phyloP scores from a whole-genome alignment of 2,113 vertebrate species.

The Aptenodytes forsteri region DNA sequence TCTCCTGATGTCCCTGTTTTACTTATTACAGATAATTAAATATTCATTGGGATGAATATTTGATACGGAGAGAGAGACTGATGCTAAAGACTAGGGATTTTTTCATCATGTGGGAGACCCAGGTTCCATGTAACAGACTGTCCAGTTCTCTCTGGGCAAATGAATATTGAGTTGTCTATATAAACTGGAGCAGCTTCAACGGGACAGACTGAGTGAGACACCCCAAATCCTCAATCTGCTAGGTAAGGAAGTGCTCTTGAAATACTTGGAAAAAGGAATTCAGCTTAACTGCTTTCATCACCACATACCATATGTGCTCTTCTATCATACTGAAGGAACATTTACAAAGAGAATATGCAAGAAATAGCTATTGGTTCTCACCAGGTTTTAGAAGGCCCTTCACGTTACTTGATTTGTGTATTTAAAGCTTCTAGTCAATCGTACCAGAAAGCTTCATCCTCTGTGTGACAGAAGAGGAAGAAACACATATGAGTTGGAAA shows the following conservation, averaged over 20 bases:
- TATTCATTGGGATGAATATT: not conserved
- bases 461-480: not conserved
- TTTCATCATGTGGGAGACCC: not conserved
- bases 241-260: not conserved
- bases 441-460: not conserved
- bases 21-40: not conserved
- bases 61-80: not conserved
- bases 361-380: not conserved
- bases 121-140: not conserved
- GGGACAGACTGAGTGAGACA: not conserved
- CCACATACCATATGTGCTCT: not conserved
- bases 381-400: not conserved
- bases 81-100: not conserved
- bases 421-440: not conserved
- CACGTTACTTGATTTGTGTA: not conserved
- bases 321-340: rapidly evolving
- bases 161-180: rapidly evolving
- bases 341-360: not conserved
- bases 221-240: not conserved
- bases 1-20: not conserved
- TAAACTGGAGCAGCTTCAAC: not conserved
- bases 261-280: not conserved
- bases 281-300: not conserved
- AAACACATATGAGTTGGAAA: not conserved
- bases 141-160: not conserved